phyloP scores from a whole-genome alignment of 2,113 vertebrate species.

The Sciurus niger region DNA sequence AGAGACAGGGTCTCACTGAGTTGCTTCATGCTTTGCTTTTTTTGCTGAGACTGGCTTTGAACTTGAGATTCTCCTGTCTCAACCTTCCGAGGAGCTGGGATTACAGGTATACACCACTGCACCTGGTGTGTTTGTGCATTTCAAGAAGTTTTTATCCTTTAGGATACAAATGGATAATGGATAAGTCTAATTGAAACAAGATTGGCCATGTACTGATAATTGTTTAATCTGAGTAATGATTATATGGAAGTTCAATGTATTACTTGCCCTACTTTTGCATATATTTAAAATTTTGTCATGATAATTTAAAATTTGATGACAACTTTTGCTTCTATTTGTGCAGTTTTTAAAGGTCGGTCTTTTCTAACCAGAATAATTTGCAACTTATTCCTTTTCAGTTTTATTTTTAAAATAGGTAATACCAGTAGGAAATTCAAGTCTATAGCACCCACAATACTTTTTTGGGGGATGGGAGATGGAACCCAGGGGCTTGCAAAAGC shows the following conservation, averaged over 20 bases:
- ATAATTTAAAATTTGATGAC: background rate
- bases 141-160: background rate
- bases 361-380: too few relatives aligned
- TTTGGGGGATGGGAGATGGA: too few relatives aligned
- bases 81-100: too few relatives aligned
- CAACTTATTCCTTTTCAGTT: too few relatives aligned
- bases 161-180: background rate
- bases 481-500: background rate
- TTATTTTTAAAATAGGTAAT: too few relatives aligned
- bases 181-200: slow-evolving; percentile 14
- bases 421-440: too few relatives aligned
- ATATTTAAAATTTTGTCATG: background rate
- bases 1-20: too few relatives aligned
- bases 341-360: background rate
- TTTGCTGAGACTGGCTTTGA: too few relatives aligned
- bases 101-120: too few relatives aligned
- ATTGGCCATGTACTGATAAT: background rate
- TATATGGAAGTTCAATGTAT: background rate
- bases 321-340: slow-evolving; percentile 14
- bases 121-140: background rate
- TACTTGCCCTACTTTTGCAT: background rate
- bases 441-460: too few relatives aligned
- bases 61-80: too few relatives aligned
- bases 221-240: slow-evolving; percentile 30
- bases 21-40: too few relatives aligned